Base-by-base conservation (phyloP, 2,888 invertebrate species). In the Apamea anceps region DNA sequence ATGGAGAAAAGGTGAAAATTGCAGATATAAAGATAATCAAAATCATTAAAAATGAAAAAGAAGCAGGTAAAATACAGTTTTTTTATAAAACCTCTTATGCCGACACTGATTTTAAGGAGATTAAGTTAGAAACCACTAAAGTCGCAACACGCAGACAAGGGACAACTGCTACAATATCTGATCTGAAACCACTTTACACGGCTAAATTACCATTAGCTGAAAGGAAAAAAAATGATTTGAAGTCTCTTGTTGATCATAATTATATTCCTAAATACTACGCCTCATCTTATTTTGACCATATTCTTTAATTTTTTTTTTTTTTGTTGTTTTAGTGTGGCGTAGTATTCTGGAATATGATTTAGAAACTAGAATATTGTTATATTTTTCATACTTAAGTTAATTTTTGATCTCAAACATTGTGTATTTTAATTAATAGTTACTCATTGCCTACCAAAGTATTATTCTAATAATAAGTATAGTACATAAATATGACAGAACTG, bases 141-240 rank as follows among this genome's bases (percentile, higher is more conserved):
- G 66, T 66, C 66, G 66, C 66, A 66, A 37, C 66, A 66, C 66
- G 66, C 66, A 66, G 66, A 66, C 66, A 66, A 66, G 66, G 66
- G 66, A 66, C 66, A 66, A 66, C 66, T 66, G 66, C 66, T 66
- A 66, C 66, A 66, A 66, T 66, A 66, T 66, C 66, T 66, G 66
- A 66, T 66, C 65, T 72, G 57, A 72, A 72, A 72, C 72, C 54
- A 72, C 57, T 66, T 67, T 78, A 78, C 45, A 67, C 72, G 66
- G 63, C 72, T 66, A 78, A 67, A 57, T 45, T 78, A 78, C 77
- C 67, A 72, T 78, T 78, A 78, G 77, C 77, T 48, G 77, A 65
- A 67, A 73, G 72, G 60, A 78, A 78, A 72, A n/a, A 72, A 72
- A 72, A 73, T 73, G 77, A 78, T 72, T 72, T 78, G 54, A 65